These are phyloP conservation scores for Nothoprocta pentlandii DNA, from an alignment of 2,113 vertebrate species.

Conservation along the genomic window DNA sequence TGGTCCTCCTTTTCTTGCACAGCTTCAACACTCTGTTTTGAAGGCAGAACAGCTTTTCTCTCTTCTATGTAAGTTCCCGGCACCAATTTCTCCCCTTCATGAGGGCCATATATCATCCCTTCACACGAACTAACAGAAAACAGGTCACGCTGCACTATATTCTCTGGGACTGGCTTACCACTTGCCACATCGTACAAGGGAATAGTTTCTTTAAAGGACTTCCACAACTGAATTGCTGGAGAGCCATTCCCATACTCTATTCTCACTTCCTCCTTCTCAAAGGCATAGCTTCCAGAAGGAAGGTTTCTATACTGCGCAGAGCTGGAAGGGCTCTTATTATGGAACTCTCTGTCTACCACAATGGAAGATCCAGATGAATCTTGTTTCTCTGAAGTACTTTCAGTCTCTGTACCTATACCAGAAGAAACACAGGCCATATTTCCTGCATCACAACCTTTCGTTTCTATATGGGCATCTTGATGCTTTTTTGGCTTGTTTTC, in stretches of 20 bases:
- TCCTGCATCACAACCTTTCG: slow-evolving; percentile 39
- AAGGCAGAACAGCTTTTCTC: not conserved
- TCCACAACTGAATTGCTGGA: slow-evolving; percentile 69
- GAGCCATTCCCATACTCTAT: slow-evolving; percentile 66
- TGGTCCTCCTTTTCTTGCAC: slow-evolving; percentile 49
- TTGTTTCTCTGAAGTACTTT: slow-evolving; percentile 52
- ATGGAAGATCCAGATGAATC: slow-evolving; percentile 45
- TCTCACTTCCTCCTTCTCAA: slow-evolving; percentile 72
- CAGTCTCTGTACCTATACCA: slow-evolving; percentile 45
- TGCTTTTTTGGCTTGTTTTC: slow-evolving; percentile 54
- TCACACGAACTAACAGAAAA: slow-evolving; percentile 66
- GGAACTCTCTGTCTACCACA: slow-evolving; percentile 61
- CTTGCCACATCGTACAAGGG: slow-evolving; percentile 58
- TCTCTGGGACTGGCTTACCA: slow-evolving; percentile 58
- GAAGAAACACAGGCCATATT: slow-evolving; percentile 54
- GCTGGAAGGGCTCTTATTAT: slow-evolving; percentile 52
- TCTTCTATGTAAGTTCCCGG: slow-evolving; percentile 48
- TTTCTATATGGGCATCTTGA: slow-evolving; percentile 34
- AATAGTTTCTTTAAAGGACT: slow-evolving; percentile 76
- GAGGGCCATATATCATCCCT: slow-evolving; percentile 44
- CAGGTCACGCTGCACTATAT: slow-evolving; percentile 6
- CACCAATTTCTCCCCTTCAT: slow-evolving; percentile 29
- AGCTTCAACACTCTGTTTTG: slow-evolving; percentile 23
- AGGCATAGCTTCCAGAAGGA: slow-evolving; percentile 64
- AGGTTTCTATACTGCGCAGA: slow-evolving; percentile 46